Conservation (phyloP, 2,888 invertebrate genomes). For the Mechanitis mazaeus region DNA sequence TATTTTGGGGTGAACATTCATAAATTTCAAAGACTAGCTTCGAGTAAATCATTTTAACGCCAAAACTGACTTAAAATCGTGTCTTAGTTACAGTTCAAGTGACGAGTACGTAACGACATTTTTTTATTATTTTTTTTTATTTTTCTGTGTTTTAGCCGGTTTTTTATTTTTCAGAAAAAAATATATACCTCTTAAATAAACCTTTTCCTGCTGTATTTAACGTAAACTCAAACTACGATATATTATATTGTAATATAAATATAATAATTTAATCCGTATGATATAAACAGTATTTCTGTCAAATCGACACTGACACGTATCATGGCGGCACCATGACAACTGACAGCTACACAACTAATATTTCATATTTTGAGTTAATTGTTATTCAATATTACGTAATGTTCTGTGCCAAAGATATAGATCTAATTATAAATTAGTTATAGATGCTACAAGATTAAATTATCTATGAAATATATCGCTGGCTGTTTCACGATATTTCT, state of each 20-base stretch:
- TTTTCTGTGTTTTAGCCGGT: too few species aligned
- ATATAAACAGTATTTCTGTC: conserved; percentile 21
- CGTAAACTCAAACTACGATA: neutral
- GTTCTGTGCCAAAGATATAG: neutral
- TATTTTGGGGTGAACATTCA: conserved; percentile 54
- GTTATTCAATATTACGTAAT: neutral
- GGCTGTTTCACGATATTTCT: too few species aligned
- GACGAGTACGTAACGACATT: conserved; percentile 31
- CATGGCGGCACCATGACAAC: conserved; percentile 28
- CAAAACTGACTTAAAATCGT: conserved; percentile 56
- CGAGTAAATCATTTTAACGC: conserved; percentile 69
- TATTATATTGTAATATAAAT: neutral
- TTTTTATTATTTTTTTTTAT: conserved; percentile 3
- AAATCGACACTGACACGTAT: conserved; percentile 34
- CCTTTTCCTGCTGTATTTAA: too few species aligned
- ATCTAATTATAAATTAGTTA: too few species aligned
- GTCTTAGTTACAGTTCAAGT: conserved; percentile 36
- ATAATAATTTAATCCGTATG: conserved; percentile 8
- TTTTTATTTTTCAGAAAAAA: too few species aligned
- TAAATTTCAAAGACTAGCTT: conserved; percentile 54
- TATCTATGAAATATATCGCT: too few species aligned
- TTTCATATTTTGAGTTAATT: conserved; percentile 3
- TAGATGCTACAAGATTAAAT: too few species aligned
- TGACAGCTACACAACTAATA: conserved; percentile 24
- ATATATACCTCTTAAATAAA: too few species aligned